Percentiles rank a stretch among this genome's conserved stretches.
Evolutionary conservation across 2,888 invertebrate genomes (phyloP).

Genomic region (Anaspis maculata): DNA sequence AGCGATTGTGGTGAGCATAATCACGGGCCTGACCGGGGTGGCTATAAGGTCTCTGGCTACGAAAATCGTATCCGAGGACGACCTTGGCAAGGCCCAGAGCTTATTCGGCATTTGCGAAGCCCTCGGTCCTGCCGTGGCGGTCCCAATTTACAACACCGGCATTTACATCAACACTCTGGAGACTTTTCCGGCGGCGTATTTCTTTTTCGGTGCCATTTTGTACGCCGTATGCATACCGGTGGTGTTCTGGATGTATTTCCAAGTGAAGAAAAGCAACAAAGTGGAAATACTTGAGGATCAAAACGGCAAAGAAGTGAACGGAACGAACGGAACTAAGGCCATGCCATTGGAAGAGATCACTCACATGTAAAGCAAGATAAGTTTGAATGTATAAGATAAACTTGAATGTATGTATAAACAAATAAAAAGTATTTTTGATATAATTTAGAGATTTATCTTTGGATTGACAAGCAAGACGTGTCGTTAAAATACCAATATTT

Average conservation of each 20-base stretch:
- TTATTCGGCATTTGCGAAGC: constrained; percentile 54
- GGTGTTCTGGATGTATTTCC: neutral
- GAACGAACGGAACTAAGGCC: neutral
- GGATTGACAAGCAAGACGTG: too few species aligned
- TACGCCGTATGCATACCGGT: constrained; percentile 10
- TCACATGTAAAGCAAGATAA: too few species aligned
- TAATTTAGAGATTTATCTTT: too few species aligned
- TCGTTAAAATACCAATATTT: too few species aligned
- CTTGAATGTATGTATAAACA: neutral
- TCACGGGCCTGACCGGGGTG: constrained; percentile 34
- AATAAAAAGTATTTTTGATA: neutral
- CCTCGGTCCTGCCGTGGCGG: constrained; percentile 48
- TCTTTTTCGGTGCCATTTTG: constrained; percentile 43
- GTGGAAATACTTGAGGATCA: neutral
- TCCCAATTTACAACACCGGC: constrained; percentile 47
- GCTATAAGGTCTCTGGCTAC: constrained; percentile 38
- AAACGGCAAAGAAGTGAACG: neutral
- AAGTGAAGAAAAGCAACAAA: neutral
- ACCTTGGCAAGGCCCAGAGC: constrained; percentile 44
- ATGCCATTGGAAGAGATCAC: neutral
- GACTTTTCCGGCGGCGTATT: constrained; percentile 49
- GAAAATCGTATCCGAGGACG: constrained; percentile 36
- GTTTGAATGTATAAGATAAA: too few species aligned
- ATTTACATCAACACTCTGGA: constrained; percentile 47
- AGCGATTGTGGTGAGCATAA: too few species aligned